Percentiles rank a stretch among this genome's conserved stretches.
phyloP scores from a whole-genome alignment of 2,797 vertebrate species.

The Pipistrellus kuhlii region DNA sequence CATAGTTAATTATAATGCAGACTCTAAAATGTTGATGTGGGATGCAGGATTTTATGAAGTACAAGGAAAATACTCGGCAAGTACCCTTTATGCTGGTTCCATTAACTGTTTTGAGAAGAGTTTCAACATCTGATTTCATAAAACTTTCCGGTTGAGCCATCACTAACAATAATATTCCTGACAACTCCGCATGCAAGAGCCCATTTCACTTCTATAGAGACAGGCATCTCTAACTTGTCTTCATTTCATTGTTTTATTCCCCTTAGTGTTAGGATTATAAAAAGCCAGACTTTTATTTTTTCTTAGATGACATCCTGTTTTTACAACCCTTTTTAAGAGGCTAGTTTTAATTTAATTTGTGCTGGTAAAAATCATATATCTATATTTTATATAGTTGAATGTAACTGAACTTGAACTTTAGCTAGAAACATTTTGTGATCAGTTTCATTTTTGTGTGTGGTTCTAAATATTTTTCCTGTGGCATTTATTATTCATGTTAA shows the following conservation, averaged over 20 bases:
- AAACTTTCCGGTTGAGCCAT: constrained; percentile 67
- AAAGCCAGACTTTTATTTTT: constrained; percentile 54
- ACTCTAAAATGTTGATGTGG: constrained; percentile 64
- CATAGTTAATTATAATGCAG: constrained; percentile 71
- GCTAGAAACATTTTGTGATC: not conserved
- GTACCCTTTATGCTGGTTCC: constrained; percentile 21
- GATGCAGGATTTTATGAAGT: constrained; percentile 65
- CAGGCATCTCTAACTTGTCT: not conserved
- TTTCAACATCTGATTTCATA: constrained; percentile 76
- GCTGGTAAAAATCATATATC: constrained; percentile 44
- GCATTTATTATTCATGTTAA: constrained; percentile 18
- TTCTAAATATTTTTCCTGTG: constrained; percentile 47
- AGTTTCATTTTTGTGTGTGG: not conserved
- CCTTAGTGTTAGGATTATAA: constrained; percentile 50
- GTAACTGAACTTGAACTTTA: constrained; percentile 50
- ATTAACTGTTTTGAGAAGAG: constrained; percentile 62
- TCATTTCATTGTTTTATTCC: constrained; percentile 53
- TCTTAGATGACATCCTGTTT: constrained; percentile 34
- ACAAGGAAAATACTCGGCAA: constrained; percentile 59
- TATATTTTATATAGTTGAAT: constrained; percentile 1
- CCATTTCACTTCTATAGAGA: constrained; percentile 61
- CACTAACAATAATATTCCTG: constrained; percentile 68
- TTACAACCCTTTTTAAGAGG: constrained; percentile 46
- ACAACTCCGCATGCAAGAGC: constrained; percentile 23
- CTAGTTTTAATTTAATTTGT: constrained; percentile 62